Conservation (phyloP, 2,113 vertebrate genomes). For the Dascyllus trimaculatus region DNA sequence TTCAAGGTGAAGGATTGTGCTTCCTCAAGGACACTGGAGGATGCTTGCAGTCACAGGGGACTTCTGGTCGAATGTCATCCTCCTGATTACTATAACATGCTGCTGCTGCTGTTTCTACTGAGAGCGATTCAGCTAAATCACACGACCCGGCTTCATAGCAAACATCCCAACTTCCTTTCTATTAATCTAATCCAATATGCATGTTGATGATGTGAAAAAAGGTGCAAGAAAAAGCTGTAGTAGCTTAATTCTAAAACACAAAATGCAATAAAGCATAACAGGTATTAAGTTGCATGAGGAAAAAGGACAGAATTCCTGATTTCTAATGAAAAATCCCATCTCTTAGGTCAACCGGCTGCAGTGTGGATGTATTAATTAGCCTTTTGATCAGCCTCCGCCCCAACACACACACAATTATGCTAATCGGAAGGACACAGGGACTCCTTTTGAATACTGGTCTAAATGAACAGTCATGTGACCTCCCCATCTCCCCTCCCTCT, state of each 20-base stretch:
- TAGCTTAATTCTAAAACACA: neutral
- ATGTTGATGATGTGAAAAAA: neutral
- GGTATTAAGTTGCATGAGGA: neutral
- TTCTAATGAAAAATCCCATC: conserved; percentile 1
- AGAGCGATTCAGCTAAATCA: no score
- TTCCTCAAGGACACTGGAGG: conserved; percentile 15
- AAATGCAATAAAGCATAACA: neutral
- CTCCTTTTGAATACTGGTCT: conserved; percentile 66
- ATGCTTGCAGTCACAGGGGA: conserved; percentile 13
- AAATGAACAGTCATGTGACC: conserved; percentile 75
- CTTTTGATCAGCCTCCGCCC: conserved; percentile 53
- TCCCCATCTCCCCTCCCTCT: conserved; percentile 4
- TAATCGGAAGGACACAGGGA: conserved; percentile 69
- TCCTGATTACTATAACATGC: conserved; percentile 2
- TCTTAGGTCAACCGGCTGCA: conserved; percentile 26
- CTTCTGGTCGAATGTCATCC: conserved; percentile 14
- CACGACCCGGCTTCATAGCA: neutral
- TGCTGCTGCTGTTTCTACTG: neutral
- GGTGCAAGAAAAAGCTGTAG: neutral
- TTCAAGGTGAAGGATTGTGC: conserved; percentile 25
- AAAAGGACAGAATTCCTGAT: neutral
- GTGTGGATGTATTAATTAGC: conserved; percentile 58
- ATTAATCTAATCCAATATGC: neutral
- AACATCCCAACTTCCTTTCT: neutral
- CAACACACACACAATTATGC: conserved; percentile 30